phyloP scores from a whole-genome alignment of 2,113 vertebrate species.

The Andinoacara biseriatus region DNA sequence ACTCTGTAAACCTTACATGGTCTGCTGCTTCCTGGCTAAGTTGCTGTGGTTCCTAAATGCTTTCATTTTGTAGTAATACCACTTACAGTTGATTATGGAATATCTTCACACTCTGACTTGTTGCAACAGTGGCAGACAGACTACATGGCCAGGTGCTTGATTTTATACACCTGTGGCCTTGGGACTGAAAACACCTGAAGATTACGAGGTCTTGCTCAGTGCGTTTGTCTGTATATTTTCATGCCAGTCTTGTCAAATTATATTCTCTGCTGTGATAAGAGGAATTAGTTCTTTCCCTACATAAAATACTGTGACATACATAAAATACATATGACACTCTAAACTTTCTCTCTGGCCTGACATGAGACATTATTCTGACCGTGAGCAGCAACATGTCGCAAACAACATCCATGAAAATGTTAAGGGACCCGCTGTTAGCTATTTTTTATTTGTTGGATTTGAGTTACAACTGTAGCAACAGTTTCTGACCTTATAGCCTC shows the following conservation, averaged over 20 bases:
- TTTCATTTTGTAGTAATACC: background rate
- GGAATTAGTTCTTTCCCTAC: background rate
- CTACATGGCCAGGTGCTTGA: background rate
- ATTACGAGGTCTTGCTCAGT: background rate
- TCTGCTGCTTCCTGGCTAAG: background rate
- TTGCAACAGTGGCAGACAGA: background rate
- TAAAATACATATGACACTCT: background rate
- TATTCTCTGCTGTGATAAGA: rapidly evolving
- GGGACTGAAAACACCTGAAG: background rate
- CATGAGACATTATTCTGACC: background rate
- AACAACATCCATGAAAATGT: background rate
- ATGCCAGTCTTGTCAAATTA: background rate
- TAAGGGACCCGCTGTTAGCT: background rate
- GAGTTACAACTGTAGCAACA: background rate
- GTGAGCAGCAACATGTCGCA: rapidly evolving
- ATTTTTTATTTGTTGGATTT: background rate
- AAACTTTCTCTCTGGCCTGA: background rate
- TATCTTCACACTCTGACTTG: background rate
- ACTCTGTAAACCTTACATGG: background rate
- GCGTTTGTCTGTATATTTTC: rapidly evolving
- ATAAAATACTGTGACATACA: background rate
- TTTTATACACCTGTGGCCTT: background rate
- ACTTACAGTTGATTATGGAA: background rate
- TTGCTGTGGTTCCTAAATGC: background rate
- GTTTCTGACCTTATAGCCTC: background rate